Conservation (phyloP, 2,113 vertebrate species). For the Percina caprodes region DNA sequence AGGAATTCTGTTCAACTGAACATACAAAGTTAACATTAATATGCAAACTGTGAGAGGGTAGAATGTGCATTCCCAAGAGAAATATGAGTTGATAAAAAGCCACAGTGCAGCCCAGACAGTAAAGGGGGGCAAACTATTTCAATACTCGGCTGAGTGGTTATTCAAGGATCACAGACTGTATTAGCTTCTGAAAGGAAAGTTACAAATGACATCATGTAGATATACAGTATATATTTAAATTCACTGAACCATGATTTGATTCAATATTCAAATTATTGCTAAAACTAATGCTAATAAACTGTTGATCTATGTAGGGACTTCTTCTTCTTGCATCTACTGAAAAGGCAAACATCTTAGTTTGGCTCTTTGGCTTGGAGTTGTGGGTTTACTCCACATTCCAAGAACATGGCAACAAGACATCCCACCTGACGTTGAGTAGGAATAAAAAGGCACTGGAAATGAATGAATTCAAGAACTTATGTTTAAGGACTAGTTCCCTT, state of each 20-base stretch:
- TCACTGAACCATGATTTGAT: slow-evolving; percentile 17
- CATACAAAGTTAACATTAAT: slow-evolving; percentile 61
- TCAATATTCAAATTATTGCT: slow-evolving; percentile 9
- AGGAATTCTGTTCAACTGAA: slow-evolving; percentile 36
- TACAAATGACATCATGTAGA: slow-evolving; percentile 32
- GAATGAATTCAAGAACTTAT: neutral
- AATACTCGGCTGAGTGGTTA: slow-evolving; percentile 49
- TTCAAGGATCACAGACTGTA: slow-evolving; percentile 46
- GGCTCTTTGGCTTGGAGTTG: neutral
- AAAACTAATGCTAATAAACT: slow-evolving; percentile 8
- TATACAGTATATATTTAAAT: slow-evolving; percentile 20
- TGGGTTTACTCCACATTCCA: neutral
- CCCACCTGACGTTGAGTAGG: neutral
- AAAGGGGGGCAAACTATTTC: slow-evolving; percentile 55
- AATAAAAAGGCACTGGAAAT: neutral
- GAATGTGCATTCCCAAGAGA: slow-evolving; percentile 60
- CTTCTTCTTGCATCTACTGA: neutral
- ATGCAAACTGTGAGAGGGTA: slow-evolving; percentile 46
- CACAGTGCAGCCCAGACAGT: slow-evolving; percentile 46
- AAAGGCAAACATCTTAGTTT: neutral
- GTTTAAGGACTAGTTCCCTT: neutral
- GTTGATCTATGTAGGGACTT: neutral
- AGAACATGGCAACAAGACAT: neutral
- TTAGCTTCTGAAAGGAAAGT: slow-evolving; percentile 44
- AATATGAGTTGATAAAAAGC: slow-evolving; percentile 66